These are phyloP conservation scores for Pseudomyrmex flavicornis DNA, from an alignment of 1,140 invertebrate genomes.

Conservation along the genomic window DNA sequence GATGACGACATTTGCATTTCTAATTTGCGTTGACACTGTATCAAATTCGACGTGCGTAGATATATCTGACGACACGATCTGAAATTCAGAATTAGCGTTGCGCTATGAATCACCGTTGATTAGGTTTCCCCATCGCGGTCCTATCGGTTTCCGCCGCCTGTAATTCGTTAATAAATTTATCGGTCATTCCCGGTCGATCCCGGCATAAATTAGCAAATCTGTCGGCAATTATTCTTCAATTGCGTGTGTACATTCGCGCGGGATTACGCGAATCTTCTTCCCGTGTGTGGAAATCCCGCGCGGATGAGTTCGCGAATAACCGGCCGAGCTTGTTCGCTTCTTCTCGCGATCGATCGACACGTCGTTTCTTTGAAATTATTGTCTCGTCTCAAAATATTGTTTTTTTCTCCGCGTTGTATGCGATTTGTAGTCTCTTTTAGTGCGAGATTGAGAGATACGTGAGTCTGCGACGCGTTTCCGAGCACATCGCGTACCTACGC, in stretches of 20 bases:
- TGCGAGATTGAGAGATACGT: not conserved
- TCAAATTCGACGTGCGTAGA: not conserved
- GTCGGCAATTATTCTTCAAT: conserved; percentile 57
- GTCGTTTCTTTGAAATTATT: too few relatives aligned
- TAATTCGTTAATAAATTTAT: conserved; percentile 61
- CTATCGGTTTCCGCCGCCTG: conserved; percentile 11
- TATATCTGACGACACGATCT: not conserved
- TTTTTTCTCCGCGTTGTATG: too few relatives aligned
- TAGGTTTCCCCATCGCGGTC: conserved; percentile 27
- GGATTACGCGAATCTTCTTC: not conserved
- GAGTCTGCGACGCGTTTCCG: conserved; percentile 10
- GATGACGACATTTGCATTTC: conserved; percentile 13
- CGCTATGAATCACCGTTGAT: conserved; percentile 52
- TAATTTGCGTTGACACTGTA: not conserved
- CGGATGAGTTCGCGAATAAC: not conserved
- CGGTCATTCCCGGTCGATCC: not conserved
- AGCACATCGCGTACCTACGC: not conserved
- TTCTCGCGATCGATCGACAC: too few relatives aligned
- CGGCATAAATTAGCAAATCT: conserved; percentile 52
- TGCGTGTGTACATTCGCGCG: not conserved
- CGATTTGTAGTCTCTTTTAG: not conserved
- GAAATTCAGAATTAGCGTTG: conserved; percentile 40
- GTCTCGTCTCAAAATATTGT: too few relatives aligned
- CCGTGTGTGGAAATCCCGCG: too few relatives aligned
- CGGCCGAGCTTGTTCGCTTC: not conserved